These are phyloP conservation scores for Pegea sp. DNA, from an alignment of 23 tunicate species.

Conservation along the genomic window DNA sequence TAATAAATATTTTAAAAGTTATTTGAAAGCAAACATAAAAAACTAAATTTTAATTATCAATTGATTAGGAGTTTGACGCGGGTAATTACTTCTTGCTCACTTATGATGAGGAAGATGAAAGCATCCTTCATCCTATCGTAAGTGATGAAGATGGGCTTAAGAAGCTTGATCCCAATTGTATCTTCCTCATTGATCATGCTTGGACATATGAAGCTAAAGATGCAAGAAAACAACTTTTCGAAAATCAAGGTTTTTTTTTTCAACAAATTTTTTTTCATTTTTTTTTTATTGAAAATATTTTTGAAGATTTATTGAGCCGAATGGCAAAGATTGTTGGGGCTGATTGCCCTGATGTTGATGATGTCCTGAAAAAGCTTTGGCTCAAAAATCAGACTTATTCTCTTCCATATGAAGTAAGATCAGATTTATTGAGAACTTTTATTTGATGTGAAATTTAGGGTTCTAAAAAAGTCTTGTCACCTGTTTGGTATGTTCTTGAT, in stretches of 20 bases:
- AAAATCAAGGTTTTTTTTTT: neutral
- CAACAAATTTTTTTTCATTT: neutral
- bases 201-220: conserved; percentile 31
- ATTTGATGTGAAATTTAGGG: too few relatives aligned
- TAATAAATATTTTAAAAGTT: too few relatives aligned
- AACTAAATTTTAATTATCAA: too few relatives aligned
- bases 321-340: conserved; percentile 28
- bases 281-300: neutral
- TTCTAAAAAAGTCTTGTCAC: neutral
- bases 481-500: conserved; percentile 60
- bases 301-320: conserved; percentile 16
- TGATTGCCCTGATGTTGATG: conserved; percentile 21
- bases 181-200: conserved; percentile 74
- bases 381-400: conserved; percentile 44
- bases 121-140: conserved; percentile 13
- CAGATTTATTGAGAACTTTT: too few relatives aligned
- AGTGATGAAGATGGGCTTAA: conserved; percentile 32
- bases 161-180: conserved; percentile 11
- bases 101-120: conserved; percentile 8
- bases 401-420: conserved; percentile 5
- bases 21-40: too few relatives aligned
- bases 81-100: conserved; percentile 62
- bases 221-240: conserved; percentile 30
- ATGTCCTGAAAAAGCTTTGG: conserved; percentile 29
- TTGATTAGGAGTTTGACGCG: conserved; percentile 61